These are phyloP conservation scores for Drosophila limbata DNA, from an alignment of 2,888 invertebrate genomes.

Conservation along the genomic window DNA sequence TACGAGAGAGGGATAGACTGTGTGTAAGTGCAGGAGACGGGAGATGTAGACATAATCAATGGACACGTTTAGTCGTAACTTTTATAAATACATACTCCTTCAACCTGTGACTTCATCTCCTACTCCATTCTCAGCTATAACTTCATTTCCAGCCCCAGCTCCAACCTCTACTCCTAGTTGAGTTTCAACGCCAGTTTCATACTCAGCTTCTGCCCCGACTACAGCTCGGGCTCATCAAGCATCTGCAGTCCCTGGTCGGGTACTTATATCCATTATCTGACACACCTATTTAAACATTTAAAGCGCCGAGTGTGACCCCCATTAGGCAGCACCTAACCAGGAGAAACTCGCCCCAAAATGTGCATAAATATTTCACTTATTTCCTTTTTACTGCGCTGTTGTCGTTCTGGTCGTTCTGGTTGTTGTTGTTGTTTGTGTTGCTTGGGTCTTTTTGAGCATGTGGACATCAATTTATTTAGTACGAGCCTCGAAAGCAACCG, in stretches of 20 bases:
- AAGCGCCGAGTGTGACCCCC: slow-evolving; percentile 81
- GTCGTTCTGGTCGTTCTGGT: slow-evolving; percentile 9
- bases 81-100: slow-evolving; percentile 12
- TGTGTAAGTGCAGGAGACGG: background rate
- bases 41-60: slow-evolving; percentile 12
- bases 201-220: background rate
- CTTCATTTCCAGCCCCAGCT: background rate
- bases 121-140: background rate
- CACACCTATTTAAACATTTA: slow-evolving; percentile 83
- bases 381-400: slow-evolving; percentile 58
- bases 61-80: slow-evolving; percentile 41
- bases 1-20: background rate
- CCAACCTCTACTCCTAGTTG: no score
- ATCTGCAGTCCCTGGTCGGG: slow-evolving; percentile 57
- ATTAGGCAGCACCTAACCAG: slow-evolving; percentile 74
- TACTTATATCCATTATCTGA: slow-evolving; percentile 82
- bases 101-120: slow-evolving; percentile 2
- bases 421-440: slow-evolving; percentile 15
- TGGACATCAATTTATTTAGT: slow-evolving; percentile 77
- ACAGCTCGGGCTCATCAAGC: slow-evolving; percentile 47
- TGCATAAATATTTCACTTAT: slow-evolving; percentile 78
- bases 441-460: slow-evolving; percentile 64
- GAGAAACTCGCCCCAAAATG: slow-evolving; percentile 58
- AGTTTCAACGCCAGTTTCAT: background rate
- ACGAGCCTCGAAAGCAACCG: slow-evolving; percentile 42